Percentiles rank a stretch among this genome's conserved stretches.
phyloP scores from a whole-genome alignment of 1,140 invertebrate genomes.

The Drosophila pallidifrons region DNA sequence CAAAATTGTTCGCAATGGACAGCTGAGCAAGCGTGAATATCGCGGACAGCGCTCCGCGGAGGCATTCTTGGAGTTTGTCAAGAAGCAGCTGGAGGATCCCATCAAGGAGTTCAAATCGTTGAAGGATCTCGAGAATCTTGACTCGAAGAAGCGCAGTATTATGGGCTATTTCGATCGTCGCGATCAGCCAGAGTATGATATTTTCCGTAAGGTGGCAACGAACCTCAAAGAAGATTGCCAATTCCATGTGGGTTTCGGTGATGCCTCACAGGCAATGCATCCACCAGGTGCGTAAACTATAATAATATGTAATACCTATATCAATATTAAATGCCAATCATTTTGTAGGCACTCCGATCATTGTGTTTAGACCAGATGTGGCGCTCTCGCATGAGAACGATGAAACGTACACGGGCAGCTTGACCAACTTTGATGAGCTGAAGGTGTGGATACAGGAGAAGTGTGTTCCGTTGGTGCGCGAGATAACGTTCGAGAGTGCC shows the following conservation, averaged over 20 bases:
- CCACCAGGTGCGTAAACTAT: constrained; percentile 87
- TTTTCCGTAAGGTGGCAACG: constrained; percentile 92
- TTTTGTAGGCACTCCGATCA: constrained; percentile 88
- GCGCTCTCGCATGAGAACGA: constrained; percentile 92
- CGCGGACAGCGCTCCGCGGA: constrained; percentile 90
- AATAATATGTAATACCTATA: background rate
- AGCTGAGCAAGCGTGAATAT: constrained; percentile 97
- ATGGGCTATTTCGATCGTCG: constrained; percentile 96
- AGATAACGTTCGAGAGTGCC: constrained; percentile 99
- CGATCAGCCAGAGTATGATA: constrained; percentile 92
- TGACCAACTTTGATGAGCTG: constrained; percentile 91
- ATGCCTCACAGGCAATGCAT: constrained; percentile 92
- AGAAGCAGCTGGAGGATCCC: constrained; percentile 96
- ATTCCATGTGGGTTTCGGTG: constrained; percentile 97
- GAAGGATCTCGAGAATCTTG: constrained; percentile 91
- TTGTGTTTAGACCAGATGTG: constrained; percentile 93
- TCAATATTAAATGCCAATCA: background rate
- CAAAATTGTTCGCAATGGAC: constrained; percentile 97
- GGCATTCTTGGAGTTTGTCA: constrained; percentile 94
- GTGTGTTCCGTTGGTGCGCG: constrained; percentile 94
- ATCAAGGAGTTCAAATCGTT: constrained; percentile 92
- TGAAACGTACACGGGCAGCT: constrained; percentile 91
- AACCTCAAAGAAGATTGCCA: constrained; percentile 98
- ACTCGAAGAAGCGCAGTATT: constrained; percentile 95
- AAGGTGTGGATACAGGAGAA: constrained; percentile 95